These are phyloP conservation scores for Xenopus laevis DNA, from an alignment of 2,113 vertebrate genomes.

Conservation along the genomic window DNA sequence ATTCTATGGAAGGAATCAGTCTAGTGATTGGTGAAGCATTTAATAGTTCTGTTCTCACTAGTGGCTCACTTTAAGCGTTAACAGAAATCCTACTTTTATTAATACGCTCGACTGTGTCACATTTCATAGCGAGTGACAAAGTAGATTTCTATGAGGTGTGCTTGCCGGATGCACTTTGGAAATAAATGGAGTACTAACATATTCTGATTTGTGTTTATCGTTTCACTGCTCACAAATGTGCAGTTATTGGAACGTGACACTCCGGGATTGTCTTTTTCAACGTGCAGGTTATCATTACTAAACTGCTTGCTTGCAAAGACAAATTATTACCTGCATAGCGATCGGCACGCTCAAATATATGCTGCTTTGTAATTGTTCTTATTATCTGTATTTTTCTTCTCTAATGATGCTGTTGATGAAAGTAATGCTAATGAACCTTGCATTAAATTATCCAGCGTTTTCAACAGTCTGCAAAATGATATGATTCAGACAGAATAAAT, in stretches of 20 bases:
- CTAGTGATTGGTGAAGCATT: slow-evolving; percentile 31
- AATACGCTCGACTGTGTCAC: slow-evolving; percentile 41
- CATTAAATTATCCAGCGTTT: too few species aligned
- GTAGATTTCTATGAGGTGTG: slow-evolving; percentile 50
- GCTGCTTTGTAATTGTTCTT: slow-evolving; percentile 19
- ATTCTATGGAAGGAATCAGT: slow-evolving; percentile 24
- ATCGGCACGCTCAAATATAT: slow-evolving; percentile 12
- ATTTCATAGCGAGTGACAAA: slow-evolving; percentile 52
- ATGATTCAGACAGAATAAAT: slow-evolving; percentile 12
- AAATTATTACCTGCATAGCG: slow-evolving; percentile 26
- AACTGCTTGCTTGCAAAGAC: slow-evolving; percentile 33
- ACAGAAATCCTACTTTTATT: slow-evolving; percentile 24
- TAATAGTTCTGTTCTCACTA: slow-evolving; percentile 33
- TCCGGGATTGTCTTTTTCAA: slow-evolving; percentile 18
- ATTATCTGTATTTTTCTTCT: slow-evolving; percentile 39
- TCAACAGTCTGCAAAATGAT: background rate
- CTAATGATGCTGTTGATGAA: slow-evolving; percentile 33
- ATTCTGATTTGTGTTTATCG: slow-evolving; percentile 47
- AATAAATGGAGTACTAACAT: slow-evolving; percentile 42
- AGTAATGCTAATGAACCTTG: slow-evolving; percentile 15
- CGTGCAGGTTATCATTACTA: slow-evolving; percentile 39
- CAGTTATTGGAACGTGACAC: slow-evolving; percentile 33
- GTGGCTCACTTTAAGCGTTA: slow-evolving; percentile 34
- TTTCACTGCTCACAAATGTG: slow-evolving; percentile 48
- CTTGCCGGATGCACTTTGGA: slow-evolving; percentile 44